Evolutionary conservation across 2,113 vertebrate species (phyloP).

Genomic region (Gymnobelideus leadbeateri): DNA sequence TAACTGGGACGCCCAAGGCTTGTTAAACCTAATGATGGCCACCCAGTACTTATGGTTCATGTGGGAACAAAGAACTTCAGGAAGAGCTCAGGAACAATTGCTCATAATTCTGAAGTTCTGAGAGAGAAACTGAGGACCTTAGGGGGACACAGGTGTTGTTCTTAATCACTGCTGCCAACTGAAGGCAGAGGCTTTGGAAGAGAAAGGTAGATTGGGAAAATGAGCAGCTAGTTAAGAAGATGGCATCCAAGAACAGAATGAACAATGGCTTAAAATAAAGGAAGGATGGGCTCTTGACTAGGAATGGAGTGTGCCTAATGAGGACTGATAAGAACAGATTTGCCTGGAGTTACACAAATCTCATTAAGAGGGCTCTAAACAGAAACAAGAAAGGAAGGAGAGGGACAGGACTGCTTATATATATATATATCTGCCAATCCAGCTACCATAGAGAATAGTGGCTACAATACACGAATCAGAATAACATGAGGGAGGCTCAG

Average conservation of each 20-base stretch:
- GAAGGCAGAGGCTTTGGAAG: not conserved
- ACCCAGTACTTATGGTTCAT: not conserved
- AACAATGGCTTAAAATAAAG: not conserved
- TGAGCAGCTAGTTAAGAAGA: not conserved
- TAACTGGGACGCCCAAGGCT: not conserved
- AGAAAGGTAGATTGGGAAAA: not conserved
- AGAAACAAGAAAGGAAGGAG: not conserved
- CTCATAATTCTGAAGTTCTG: not conserved
- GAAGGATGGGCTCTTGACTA: not conserved
- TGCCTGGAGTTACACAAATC: not conserved
- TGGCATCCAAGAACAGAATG: not conserved
- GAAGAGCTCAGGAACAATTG: not conserved
- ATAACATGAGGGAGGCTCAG: not conserved
- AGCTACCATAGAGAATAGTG: not conserved
- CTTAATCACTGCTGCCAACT: not conserved
- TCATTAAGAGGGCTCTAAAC: not conserved
- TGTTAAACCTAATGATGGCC: not conserved
- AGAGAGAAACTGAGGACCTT: not conserved
- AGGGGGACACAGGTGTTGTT: not conserved
- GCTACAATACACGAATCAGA: not conserved
- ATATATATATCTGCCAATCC: not conserved
- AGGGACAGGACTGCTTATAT: not conserved
- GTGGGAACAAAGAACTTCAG: not conserved
- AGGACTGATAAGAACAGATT: not conserved
- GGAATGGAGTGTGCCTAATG: not conserved